phyloP scores from a whole-genome alignment of 2,888 invertebrate genomes.

The Drosophila histrio region DNA sequence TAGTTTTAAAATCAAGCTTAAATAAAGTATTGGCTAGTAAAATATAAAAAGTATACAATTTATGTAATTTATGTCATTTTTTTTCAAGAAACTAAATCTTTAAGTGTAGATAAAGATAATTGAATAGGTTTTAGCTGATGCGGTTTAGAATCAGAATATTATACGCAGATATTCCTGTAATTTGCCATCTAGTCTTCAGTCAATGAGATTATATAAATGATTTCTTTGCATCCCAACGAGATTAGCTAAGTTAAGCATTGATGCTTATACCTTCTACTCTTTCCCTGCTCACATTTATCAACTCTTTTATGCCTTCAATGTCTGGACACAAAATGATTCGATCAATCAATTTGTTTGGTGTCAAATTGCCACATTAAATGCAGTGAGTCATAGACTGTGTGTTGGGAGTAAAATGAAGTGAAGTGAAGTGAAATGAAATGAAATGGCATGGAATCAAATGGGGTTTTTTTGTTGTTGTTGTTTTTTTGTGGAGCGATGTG shows the following conservation, averaged over 20 bases:
- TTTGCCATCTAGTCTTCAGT: no score
- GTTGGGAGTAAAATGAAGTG: not conserved
- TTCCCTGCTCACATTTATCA: not conserved
- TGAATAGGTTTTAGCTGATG: no score
- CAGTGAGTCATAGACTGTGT: conserved; percentile 31
- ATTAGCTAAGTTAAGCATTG: not conserved
- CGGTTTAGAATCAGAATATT: no score
- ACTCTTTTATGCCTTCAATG: not conserved
- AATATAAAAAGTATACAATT: no score
- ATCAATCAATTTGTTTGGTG: conserved; percentile 53
- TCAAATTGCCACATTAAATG: conserved; percentile 24
- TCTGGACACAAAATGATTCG: not conserved
- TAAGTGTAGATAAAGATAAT: no score
- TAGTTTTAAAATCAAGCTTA: no score
- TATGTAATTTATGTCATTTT: no score
- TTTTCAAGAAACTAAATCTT: no score
- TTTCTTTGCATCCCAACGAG: not conserved
- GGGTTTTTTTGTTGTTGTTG: conserved; percentile 1
- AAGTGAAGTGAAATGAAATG: conserved; percentile 1
- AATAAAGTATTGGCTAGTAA: no score
- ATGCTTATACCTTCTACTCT: not conserved
- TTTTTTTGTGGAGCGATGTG: not conserved
- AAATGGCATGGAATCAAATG: conserved; percentile 1
- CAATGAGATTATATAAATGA: not conserved
- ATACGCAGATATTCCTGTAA: no score